These are phyloP conservation scores for Drosophila nasuta DNA, from an alignment of 1,140 invertebrate species.

Conservation along the genomic window DNA sequence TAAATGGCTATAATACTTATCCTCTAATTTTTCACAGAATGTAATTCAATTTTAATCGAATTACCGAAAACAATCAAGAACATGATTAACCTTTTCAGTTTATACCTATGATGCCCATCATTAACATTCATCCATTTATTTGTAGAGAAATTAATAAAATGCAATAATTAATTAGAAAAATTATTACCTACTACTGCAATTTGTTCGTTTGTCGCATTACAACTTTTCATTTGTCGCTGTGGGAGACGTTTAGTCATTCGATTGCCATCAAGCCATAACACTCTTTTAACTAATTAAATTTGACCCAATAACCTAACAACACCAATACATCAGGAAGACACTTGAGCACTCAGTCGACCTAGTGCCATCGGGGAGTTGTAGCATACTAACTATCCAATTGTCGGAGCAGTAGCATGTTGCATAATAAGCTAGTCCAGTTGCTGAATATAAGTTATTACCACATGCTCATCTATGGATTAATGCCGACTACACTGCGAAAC, in stretches of 20 bases:
- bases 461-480: slow-evolving; percentile 41
- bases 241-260: background rate
- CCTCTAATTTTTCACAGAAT: too few species aligned
- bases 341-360: background rate
- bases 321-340: background rate
- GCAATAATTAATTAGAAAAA: background rate
- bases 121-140: too few species aligned
- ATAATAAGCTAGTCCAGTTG: slow-evolving; percentile 32
- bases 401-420: slow-evolving; percentile 50
- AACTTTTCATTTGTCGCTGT: background rate
- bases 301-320: background rate
- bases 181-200: background rate
- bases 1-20: too few species aligned
- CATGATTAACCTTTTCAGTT: too few species aligned
- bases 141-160: background rate
- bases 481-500: slow-evolving; percentile 46
- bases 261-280: slow-evolving; percentile 9
- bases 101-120: too few species aligned
- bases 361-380: background rate
- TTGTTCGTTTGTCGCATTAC: background rate
- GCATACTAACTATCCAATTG: background rate
- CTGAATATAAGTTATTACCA: slow-evolving; percentile 48
- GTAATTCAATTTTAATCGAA: too few species aligned
- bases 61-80: too few species aligned
- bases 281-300: slow-evolving; percentile 39